These are phyloP conservation scores for Magallana nippona DNA, from an alignment of 2,888 invertebrate genomes.

Conservation along the genomic window DNA sequence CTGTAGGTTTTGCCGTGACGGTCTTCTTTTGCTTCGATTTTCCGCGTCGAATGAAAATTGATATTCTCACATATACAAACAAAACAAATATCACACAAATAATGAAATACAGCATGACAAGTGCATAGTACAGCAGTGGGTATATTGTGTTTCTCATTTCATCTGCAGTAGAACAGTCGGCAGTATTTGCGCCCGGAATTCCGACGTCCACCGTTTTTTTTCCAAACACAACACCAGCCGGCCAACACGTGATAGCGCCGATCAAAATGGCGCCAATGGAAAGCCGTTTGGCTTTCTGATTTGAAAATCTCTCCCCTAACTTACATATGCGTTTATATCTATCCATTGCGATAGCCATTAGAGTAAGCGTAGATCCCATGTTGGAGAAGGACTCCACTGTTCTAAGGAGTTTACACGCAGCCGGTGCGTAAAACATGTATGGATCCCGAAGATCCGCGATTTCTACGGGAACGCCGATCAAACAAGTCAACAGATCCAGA, in stretches of 20 bases:
- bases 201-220: constrained; percentile 50
- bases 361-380: too few relatives aligned
- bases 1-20: neutral
- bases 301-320: constrained; percentile 61
- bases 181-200: constrained; percentile 51
- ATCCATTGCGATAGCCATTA: constrained; percentile 65
- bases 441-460: constrained; percentile 64
- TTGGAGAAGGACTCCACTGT: too few relatives aligned
- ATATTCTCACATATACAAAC: constrained; percentile 62
- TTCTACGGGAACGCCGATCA: constrained; percentile 65
- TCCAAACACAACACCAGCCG: constrained; percentile 62
- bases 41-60: constrained; percentile 43
- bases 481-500: constrained; percentile 64
- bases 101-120: constrained; percentile 61
- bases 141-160: constrained; percentile 59
- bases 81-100: constrained; percentile 60
- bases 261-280: constrained; percentile 59
- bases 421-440: constrained; percentile 62
- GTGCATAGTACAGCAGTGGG: constrained; percentile 63
- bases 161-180: constrained; percentile 65
- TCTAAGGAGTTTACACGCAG: too few relatives aligned
- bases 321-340: constrained; percentile 65
- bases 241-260: constrained; percentile 61
- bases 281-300: constrained; percentile 59
- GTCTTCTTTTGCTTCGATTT: constrained; percentile 9